A percentile compares a stretch with the other conserved stretches of the same genome.
These are phyloP conservation scores for Podarcis siculus DNA, from an alignment of 2,797 vertebrate species.

Conservation along the genomic window DNA sequence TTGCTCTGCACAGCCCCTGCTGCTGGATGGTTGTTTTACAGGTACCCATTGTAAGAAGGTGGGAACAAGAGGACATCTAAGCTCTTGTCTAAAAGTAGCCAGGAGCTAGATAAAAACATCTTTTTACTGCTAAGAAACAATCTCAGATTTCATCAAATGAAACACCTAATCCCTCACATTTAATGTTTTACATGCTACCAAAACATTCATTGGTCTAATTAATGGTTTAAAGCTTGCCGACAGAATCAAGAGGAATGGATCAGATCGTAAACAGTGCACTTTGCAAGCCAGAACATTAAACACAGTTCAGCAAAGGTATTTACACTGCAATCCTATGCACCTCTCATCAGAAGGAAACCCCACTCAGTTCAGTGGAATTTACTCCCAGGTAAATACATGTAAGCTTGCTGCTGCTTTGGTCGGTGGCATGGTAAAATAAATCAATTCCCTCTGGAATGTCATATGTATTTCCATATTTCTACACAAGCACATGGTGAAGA, in stretches of 20 bases:
- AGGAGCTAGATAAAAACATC: too few relatives aligned
- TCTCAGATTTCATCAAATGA: not conserved
- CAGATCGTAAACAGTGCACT: not conserved
- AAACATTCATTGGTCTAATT: not conserved
- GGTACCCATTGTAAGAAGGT: not conserved
- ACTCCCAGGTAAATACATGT: not conserved
- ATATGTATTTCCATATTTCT: not conserved
- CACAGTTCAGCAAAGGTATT: not conserved
- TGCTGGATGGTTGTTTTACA: too few relatives aligned
- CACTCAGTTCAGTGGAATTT: not conserved
- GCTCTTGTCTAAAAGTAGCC: not conserved
- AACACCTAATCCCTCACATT: not conserved
- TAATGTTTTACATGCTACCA: not conserved
- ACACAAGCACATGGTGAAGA: not conserved
- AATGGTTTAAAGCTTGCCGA: not conserved
- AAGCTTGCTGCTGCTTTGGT: not conserved
- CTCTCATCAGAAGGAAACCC: not conserved
- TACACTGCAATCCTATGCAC: not conserved
- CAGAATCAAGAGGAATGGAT: not conserved
- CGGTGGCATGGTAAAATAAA: not conserved
- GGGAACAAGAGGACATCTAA: not conserved
- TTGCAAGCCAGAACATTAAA: not conserved
- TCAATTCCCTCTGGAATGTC: not conserved
- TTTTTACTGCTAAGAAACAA: not conserved
- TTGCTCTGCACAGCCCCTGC: too few relatives aligned